These are phyloP conservation scores for Telmatochromis sp. DNA, from an alignment of 2,113 vertebrate species.

Conservation along the genomic window DNA sequence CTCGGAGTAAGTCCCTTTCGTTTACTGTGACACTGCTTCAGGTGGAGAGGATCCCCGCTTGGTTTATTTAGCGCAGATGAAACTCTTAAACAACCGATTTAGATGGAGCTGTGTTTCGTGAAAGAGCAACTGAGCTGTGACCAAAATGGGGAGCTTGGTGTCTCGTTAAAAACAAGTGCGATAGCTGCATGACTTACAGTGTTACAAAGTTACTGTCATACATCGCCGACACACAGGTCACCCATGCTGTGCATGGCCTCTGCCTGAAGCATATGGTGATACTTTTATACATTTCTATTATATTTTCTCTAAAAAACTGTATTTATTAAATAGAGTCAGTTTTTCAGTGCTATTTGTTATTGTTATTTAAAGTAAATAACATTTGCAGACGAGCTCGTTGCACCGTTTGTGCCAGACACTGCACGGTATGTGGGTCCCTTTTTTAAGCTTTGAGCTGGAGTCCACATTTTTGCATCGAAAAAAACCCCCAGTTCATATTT, in stretches of 20 bases:
- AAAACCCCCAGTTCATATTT: not conserved
- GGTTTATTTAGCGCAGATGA: not conserved
- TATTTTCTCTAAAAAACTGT: no score
- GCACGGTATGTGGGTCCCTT: not conserved
- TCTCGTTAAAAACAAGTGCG: not conserved
- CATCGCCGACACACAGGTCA: not conserved
- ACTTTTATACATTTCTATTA: not conserved
- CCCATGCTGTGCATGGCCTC: not conserved
- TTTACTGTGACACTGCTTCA: not conserved
- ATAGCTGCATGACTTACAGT: not conserved
- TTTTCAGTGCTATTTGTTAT: not conserved
- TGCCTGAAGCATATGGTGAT: not conserved
- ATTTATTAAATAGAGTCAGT: not conserved
- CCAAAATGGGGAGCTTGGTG: not conserved
- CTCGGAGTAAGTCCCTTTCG: constrained; percentile 68
- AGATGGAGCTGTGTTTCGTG: not conserved
- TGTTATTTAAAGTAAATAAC: not conserved
- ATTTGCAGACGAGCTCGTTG: not conserved
- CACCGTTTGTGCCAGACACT: not conserved
- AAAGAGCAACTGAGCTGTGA: not conserved
- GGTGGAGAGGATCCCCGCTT: not conserved
- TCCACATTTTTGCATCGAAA: not conserved
- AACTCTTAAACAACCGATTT: not conserved
- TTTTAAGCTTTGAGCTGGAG: not conserved
- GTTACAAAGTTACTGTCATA: not conserved